phyloP scores from a whole-genome alignment of 1,140 invertebrate genomes.

The Platorchestia sp. region DNA sequence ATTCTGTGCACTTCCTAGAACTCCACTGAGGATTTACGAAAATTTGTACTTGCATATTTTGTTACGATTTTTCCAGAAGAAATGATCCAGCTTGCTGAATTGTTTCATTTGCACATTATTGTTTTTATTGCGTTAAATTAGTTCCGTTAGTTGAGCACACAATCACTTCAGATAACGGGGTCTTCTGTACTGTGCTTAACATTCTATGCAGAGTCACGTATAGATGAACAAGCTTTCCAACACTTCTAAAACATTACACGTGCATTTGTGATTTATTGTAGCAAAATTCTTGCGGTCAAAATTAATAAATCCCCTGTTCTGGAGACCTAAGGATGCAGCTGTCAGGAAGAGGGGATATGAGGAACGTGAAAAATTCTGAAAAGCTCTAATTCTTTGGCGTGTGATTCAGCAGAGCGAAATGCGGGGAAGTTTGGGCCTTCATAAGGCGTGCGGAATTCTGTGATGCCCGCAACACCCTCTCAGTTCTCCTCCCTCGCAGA shows the following conservation, averaged over 20 bases:
- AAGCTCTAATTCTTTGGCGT: constrained; percentile 34
- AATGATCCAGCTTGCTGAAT: too few species aligned
- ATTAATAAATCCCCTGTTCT: neutral
- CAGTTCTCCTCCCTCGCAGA: neutral
- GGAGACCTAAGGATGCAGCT: neutral
- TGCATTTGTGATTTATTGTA: neutral
- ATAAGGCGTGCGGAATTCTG: constrained; percentile 31
- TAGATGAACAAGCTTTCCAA: neutral
- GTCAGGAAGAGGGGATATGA: neutral
- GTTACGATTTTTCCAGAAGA: too few species aligned
- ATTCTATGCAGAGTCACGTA: neutral
- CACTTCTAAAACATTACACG: neutral
- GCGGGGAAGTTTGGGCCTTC: constrained; percentile 22
- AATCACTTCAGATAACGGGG: too few species aligned
- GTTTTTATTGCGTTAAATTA: too few species aligned
- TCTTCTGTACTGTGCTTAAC: too few species aligned
- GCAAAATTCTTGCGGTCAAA: neutral
- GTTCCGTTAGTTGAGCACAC: too few species aligned
- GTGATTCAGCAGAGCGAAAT: constrained; percentile 49
- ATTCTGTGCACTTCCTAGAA: too few species aligned
- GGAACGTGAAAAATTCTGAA: neutral
- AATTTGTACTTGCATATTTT: too few species aligned
- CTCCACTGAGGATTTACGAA: too few species aligned
- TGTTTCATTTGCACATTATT: too few species aligned
- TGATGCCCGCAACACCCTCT: neutral